These are phyloP conservation scores for Xestoiulus laeticollis DNA, from an alignment of 2,888 invertebrate genomes.

Conservation along the genomic window DNA sequence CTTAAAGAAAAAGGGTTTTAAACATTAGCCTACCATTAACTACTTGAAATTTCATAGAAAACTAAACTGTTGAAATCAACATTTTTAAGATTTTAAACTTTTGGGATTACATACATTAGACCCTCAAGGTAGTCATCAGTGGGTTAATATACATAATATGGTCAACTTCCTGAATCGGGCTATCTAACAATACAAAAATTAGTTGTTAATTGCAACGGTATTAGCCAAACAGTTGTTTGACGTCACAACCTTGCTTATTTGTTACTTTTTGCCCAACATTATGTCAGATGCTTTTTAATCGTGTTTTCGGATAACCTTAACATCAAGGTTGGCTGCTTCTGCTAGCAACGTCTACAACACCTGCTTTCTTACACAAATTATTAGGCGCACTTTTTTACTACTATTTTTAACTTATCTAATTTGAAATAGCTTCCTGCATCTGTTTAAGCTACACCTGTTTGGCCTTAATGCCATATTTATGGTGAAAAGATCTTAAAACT, in stretches of 20 bases:
- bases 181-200: too few relatives aligned
- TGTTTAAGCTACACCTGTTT: background rate
- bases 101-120: too few relatives aligned
- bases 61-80: too few relatives aligned
- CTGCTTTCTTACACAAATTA: conserved; percentile 38
- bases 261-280: background rate
- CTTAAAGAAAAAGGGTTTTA: too few relatives aligned
- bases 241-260: background rate
- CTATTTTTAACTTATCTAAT: background rate
- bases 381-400: conserved; percentile 22
- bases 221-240: background rate
- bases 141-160: too few relatives aligned
- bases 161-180: too few relatives aligned
- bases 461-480: background rate
- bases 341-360: background rate
- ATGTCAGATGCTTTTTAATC: background rate
- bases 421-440: background rate
- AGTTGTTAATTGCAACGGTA: background rate
- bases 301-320: background rate
- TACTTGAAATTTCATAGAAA: too few relatives aligned
- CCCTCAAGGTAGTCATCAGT: too few relatives aligned
- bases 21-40: too few relatives aligned
- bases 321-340: conserved; percentile 5
- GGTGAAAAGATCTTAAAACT: background rate
- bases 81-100: too few relatives aligned